These are phyloP conservation scores for Bellardia bayeri DNA, from an alignment of 2,888 invertebrate species.

Conservation along the genomic window DNA sequence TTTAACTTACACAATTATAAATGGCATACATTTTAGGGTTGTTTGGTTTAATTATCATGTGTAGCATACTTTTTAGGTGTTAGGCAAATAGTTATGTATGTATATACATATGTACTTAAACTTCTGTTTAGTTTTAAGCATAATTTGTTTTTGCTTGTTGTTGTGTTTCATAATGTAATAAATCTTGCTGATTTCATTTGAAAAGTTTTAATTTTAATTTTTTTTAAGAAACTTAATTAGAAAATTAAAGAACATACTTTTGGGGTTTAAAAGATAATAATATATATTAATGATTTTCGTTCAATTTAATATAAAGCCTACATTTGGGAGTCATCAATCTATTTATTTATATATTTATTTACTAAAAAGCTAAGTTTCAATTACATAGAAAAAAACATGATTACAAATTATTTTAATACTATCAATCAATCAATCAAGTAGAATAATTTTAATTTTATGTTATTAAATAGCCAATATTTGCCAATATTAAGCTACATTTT, in stretches of 20 bases:
- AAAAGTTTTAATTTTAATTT: neutral
- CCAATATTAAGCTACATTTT: no score
- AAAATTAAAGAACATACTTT: neutral
- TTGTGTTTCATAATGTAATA: neutral
- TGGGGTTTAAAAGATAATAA: neutral
- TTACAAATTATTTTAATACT: neutral
- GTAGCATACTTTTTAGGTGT: constrained; percentile 72
- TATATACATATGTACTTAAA: neutral
- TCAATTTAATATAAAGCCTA: neutral
- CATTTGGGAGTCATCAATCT: neutral
- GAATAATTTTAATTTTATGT: no score
- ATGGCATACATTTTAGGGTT: constrained; percentile 66
- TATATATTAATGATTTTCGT: neutral
- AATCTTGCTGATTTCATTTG: constrained; percentile 39
- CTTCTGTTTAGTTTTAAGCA: constrained; percentile 12
- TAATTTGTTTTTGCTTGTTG: neutral
- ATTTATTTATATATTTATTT: no score
- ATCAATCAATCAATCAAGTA: no score
- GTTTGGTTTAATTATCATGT: constrained; percentile 65
- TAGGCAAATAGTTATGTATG: constrained; percentile 27
- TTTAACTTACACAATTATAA: constrained; percentile 64
- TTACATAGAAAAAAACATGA: neutral
- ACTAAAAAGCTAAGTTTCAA: no score
- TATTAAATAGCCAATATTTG: no score
- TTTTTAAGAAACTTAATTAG: constrained; percentile 1